Conservation (phyloP, 2,888 invertebrate genomes). For the Luperina testacea region DNA sequence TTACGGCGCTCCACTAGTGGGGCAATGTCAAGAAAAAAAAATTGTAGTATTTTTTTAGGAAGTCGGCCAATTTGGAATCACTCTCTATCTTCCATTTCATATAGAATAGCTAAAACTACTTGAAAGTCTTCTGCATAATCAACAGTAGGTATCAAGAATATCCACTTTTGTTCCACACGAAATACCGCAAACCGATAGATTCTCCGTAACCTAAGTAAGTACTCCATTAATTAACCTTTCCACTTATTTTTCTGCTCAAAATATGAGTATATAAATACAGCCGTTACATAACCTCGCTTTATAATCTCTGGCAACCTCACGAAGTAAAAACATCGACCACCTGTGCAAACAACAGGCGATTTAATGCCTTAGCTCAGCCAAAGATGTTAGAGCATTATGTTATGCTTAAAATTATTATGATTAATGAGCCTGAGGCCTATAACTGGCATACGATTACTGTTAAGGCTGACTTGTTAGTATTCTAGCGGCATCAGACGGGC, state of each 20-base stretch:
- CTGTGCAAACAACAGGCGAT: constrained; percentile 58
- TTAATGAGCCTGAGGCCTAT: constrained; percentile 44
- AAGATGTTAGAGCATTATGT: constrained; percentile 37
- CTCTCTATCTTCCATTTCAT: not conserved
- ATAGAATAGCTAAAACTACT: not conserved
- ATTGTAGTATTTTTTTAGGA: too few relatives aligned
- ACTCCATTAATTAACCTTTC: constrained; percentile 29
- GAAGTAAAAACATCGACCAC: constrained; percentile 48
- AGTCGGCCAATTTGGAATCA: not conserved
- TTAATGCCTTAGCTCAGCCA: constrained; percentile 48
- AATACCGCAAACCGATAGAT: not conserved
- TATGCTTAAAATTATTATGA: constrained; percentile 54
- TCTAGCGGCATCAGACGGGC: constrained; percentile 25
- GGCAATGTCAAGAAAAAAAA: too few relatives aligned
- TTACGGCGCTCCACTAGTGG: too few relatives aligned
- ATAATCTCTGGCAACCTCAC: constrained; percentile 25
- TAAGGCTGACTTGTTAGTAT: constrained; percentile 47
- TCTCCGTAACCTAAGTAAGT: not conserved
- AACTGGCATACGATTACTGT: constrained; percentile 39
- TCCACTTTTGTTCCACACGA: not conserved
- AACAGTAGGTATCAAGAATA: not conserved
- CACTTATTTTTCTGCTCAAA: constrained; percentile 28
- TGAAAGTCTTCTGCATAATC: not conserved
- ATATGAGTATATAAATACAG: constrained; percentile 25
- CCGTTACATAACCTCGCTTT: not conserved